Evolutionary conservation across 2,888 invertebrate species (phyloP).

Genomic region (Tethea ocularis): DNA sequence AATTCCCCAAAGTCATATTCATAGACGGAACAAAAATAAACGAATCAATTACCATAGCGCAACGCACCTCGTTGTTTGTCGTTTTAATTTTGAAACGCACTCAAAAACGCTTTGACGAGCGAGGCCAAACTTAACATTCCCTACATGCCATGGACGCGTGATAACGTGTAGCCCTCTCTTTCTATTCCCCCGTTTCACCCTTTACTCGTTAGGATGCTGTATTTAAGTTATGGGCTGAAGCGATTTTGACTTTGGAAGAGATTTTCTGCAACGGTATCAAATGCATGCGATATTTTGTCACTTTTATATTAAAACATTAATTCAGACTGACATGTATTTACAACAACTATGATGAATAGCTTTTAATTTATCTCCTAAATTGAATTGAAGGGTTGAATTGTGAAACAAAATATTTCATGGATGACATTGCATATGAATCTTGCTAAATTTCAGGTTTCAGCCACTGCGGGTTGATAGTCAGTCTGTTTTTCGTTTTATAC

Average conservation of each 20-base stretch:
- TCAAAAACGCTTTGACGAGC: constrained; percentile 69
- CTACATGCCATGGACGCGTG: constrained; percentile 66
- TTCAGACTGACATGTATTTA: background rate
- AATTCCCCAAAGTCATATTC: constrained; percentile 25
- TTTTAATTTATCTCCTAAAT: too few species aligned
- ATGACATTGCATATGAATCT: too few species aligned
- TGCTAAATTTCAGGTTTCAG: too few species aligned
- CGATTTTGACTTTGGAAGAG: constrained; percentile 22
- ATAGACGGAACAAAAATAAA: constrained; percentile 36
- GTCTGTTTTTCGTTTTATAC: too few species aligned
- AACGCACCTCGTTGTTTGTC: constrained; percentile 66
- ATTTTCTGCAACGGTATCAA: background rate
- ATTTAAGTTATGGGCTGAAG: constrained; percentile 48
- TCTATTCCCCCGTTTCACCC: constrained; percentile 49
- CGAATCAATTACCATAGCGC: constrained; percentile 64
- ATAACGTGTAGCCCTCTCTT: constrained; percentile 54
- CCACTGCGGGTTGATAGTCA: too few species aligned
- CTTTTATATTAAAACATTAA: background rate
- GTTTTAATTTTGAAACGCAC: constrained; percentile 77
- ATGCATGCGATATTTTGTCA: background rate
- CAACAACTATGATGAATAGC: too few species aligned
- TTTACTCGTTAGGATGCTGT: constrained; percentile 45
- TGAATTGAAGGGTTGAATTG: too few species aligned
- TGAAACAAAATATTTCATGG: too few species aligned
- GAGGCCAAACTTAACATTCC: constrained; percentile 71